Evolutionary conservation across 2,797 vertebrate species (phyloP), one percentile per base, ranked within the genome.

Genomic region (Podarcis siculus): DNA sequence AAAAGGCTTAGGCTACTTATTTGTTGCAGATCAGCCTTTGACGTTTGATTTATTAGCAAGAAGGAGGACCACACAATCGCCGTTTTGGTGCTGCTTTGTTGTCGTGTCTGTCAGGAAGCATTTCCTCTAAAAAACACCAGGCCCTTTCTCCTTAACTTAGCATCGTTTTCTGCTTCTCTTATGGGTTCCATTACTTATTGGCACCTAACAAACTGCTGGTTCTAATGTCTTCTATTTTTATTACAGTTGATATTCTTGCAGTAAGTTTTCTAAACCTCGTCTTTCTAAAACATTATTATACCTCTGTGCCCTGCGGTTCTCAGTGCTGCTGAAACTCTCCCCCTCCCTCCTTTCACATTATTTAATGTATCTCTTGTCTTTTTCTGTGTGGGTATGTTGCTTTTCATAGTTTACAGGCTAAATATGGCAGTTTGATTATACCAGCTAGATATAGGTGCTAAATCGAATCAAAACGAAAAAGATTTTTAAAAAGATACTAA

Each of bases 1-100:
- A 99, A 96, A 99, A 99, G 93, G 98, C 96, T 67, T 99, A 97
- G 95, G 89, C 86, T 73, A 83, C 89, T 95, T 94, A 88, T 91
- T 92, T 92, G 91, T 89, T 35, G 86, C 86, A 95, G 90, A 85
- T 90, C 92, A 94, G 94, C 90, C 93, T 96, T 92, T 94, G 95
- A 94, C 87, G 58, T 92, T 92, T 85, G 87, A 69, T 94, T 90
- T 93, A 93, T 93, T 93, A 89, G 88, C 87, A 83, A 90, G 88
- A 91, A 96, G 82, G 97, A 76, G 98, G 98, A 98, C 98, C 98
- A 98, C 95, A 90, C 94, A 94, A 94, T 95, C 92, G 91, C 91
- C 86, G 30, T 94, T 64, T 61, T 93, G 89, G 91, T 92, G 76
- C 94, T 94, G 90, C 94, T 96, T 95, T 95, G 89, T 95, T 95